These are phyloP conservation scores for Hycleus cichorii DNA, from an alignment of 1,140 invertebrate species.

Conservation along the genomic window DNA sequence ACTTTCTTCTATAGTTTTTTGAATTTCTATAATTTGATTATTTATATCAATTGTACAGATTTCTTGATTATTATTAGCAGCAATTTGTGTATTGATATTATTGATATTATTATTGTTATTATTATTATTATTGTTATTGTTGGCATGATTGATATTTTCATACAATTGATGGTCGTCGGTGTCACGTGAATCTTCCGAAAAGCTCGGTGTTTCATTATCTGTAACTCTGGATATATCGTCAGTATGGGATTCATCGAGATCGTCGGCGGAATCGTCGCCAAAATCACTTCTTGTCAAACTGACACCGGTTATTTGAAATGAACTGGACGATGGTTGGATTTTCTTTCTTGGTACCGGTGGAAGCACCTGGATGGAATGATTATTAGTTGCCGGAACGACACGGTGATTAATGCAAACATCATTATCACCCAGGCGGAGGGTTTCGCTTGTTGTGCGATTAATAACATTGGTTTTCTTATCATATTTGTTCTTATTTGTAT, in stretches of 20 bases:
- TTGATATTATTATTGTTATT: constrained; percentile 44
- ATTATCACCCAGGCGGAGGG: constrained; percentile 59
- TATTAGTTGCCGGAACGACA: constrained; percentile 16
- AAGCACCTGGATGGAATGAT: constrained; percentile 8
- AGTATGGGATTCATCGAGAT: constrained; percentile 88
- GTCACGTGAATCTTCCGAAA: constrained; percentile 52
- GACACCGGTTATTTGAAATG: constrained; percentile 88
- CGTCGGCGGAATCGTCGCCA: constrained; percentile 86
- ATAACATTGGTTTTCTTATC: constrained; percentile 48
- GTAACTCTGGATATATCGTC: constrained; percentile 76
- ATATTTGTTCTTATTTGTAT: constrained; percentile 14
- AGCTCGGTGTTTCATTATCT: constrained; percentile 80
- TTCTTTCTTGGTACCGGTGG: constrained; percentile 42
- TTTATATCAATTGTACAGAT: too few relatives aligned
- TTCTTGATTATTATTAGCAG: not conserved
- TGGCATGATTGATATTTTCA: not conserved
- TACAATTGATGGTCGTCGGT: constrained; percentile 16
- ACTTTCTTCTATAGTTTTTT: too few relatives aligned
- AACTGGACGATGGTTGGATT: constrained; percentile 48
- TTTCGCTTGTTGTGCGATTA: constrained; percentile 70
- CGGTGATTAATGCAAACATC: constrained; percentile 33
- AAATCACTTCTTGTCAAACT: constrained; percentile 61
- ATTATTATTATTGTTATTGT: not conserved
- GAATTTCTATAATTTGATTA: too few relatives aligned
- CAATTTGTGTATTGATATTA: constrained; percentile 91